Evolutionary conservation across 2,797 vertebrate genomes (phyloP).

Genomic region (Enteromius unitaeniatus): DNA sequence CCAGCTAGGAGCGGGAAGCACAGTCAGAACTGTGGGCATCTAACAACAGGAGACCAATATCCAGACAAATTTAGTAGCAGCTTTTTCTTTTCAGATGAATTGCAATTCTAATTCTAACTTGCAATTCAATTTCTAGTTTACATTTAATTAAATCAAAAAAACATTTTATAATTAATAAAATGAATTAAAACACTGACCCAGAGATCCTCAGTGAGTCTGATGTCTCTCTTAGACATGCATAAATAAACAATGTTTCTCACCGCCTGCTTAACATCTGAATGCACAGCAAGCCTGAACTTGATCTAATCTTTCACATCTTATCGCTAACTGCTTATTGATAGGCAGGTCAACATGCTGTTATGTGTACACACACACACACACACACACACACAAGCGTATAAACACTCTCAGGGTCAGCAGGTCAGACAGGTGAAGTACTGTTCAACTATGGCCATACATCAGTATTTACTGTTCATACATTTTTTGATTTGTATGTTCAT

Average conservation of each 20-base stretch:
- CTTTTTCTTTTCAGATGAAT: slow-evolving; percentile 25
- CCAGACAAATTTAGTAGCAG: slow-evolving; percentile 12
- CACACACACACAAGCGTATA: not conserved
- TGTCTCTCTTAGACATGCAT: slow-evolving; percentile 14
- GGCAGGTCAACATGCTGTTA: slow-evolving; percentile 41
- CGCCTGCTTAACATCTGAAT: slow-evolving; percentile 54
- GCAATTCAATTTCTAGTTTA: not conserved
- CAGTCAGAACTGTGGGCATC: slow-evolving; percentile 68
- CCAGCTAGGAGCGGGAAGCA: slow-evolving; percentile 75
- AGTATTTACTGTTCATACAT: not conserved
- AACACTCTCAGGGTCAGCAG: slow-evolving; percentile 20
- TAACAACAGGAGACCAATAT: slow-evolving; percentile 60
- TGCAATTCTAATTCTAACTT: not conserved
- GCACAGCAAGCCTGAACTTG: slow-evolving; percentile 60
- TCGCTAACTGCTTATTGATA: slow-evolving; percentile 41
- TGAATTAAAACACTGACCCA: not conserved
- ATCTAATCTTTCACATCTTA: slow-evolving; percentile 46
- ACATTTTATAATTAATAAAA: no score
- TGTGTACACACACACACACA: not conserved
- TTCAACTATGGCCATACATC: no score
- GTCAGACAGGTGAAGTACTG: slow-evolving; percentile 35
- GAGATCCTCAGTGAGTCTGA: not conserved
- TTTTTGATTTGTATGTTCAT: not conserved
- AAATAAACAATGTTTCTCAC: slow-evolving; percentile 15
- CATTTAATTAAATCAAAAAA: not conserved